Evolutionary conservation across 2,888 invertebrate species (phyloP), one percentile per base, ranked within the genome.

Genomic region (Calliphora vomitoria): DNA sequence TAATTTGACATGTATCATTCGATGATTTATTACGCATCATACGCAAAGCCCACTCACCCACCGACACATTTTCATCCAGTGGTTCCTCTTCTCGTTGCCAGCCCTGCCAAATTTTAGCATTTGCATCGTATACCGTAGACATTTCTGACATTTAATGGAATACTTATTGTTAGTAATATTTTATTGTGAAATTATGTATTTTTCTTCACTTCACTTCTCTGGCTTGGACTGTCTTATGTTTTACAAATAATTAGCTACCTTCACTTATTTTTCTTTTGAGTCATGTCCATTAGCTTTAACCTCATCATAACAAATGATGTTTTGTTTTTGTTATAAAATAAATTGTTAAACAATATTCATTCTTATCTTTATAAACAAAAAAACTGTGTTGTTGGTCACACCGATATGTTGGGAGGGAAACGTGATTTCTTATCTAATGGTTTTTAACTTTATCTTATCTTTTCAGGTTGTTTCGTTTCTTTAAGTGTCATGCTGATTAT

Each of bases 1-100:
- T 92, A 18, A 91, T 91, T 88, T 92, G 71, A 38, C 47, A 66
- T 31, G 18, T 62, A 53, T 78, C 53, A 55, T 62, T 71, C 25
- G 8, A 38, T 41, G 69, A 71, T 64, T 83, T 83, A 69, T 78
- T 44, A 20, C 76, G 69, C 64, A 71, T 69, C 47, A 83, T 31
- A 8, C 62, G 58, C 15, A 55, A 58, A 1, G 44, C 31, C 55
- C 72, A 82, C 20, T 74, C 82, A 31, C 64, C 76, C 60, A 82
- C 60, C 6, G 68, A 83, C 8, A 76, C 8, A 62, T 31, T 41
- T 25, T 76, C 62, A 62, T 76, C 60, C 8, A 31, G 18, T 10
- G 4, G 13, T 1, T 60, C 69, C 1, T 50, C 41, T 4, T 68
- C 62, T 11, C 44, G 55, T 10, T 35, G 44, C 64, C 55, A 47